Percentiles rank a stretch among this genome's conserved stretches.
These are phyloP conservation scores for Epinotia ramella DNA, from an alignment of 2,888 invertebrate species.

Conservation along the genomic window DNA sequence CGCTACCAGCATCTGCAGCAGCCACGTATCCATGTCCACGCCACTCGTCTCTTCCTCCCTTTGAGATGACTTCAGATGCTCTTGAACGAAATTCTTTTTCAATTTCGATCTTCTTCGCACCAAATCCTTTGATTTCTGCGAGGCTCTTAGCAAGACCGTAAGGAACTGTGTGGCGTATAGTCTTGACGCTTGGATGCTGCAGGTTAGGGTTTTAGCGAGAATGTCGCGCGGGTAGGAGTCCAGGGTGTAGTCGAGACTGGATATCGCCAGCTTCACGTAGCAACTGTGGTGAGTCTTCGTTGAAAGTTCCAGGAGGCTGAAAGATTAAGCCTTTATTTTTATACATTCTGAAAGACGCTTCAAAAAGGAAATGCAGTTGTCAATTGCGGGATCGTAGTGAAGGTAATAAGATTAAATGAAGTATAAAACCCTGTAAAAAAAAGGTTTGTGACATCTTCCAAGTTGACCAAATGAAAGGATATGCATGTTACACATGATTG, in stretches of 20 bases:
- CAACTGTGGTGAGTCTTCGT: conserved; percentile 94
- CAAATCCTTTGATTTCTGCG: conserved; percentile 77
- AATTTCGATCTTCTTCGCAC: conserved; percentile 75
- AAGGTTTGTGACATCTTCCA: too few species aligned
- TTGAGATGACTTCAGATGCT: conserved; percentile 62
- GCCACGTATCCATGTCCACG: conserved; percentile 93
- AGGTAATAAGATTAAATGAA: neutral
- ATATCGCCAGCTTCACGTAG: conserved; percentile 96
- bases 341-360: too few species aligned
- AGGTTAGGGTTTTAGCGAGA: conserved; percentile 85
- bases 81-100: conserved; percentile 69
- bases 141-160: conserved; percentile 92
- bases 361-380: neutral
- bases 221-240: conserved; percentile 90
- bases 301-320: conserved; percentile 92
- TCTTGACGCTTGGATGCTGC: conserved; percentile 83
- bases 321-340: conserved; percentile 51
- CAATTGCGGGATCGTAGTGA: neutral
- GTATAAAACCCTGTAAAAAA: too few species aligned
- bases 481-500: too few species aligned
- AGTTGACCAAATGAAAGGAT: too few species aligned
- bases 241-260: conserved; percentile 94
- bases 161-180: conserved; percentile 97
- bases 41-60: conserved; percentile 62
- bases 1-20: conserved; percentile 92